Conservation (phyloP, 1,140 invertebrate species). For the Drosophila kurseongensis region DNA sequence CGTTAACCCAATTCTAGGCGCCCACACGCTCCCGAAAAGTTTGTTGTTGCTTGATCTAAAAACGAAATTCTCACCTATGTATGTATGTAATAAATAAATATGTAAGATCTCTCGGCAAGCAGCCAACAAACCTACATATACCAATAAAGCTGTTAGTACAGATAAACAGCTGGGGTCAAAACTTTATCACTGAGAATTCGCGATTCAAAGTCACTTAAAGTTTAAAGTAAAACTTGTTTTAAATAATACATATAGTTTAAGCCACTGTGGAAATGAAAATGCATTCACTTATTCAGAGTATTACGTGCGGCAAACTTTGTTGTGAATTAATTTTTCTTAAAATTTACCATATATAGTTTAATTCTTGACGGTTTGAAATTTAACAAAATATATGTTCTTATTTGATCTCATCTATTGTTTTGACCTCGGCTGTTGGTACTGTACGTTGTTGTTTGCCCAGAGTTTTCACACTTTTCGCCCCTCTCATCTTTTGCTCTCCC, state of each 20-base stretch:
- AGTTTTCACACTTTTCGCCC: conserved; percentile 56
- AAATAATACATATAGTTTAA: too few relatives aligned
- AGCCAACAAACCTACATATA: conserved; percentile 60
- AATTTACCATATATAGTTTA: too few relatives aligned
- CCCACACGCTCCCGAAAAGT: conserved; percentile 59
- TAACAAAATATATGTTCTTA: neutral
- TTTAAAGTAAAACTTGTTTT: too few relatives aligned
- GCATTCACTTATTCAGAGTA: too few relatives aligned
- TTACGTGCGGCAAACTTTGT: too few relatives aligned
- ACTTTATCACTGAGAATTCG: neutral
- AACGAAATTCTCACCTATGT: conserved; percentile 62
- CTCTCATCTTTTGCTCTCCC: conserved; percentile 12
- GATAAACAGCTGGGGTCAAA: conserved; percentile 17
- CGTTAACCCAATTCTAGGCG: conserved; percentile 71
- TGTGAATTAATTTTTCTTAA: too few relatives aligned
- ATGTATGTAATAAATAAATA: neutral
- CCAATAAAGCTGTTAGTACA: conserved; percentile 16
- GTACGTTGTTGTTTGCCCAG: conserved; percentile 52
- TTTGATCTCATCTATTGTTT: neutral
- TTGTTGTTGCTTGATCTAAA: conserved; percentile 55
- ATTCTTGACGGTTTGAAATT: too few relatives aligned
- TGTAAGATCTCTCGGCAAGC: conserved; percentile 42
- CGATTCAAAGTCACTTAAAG: neutral
- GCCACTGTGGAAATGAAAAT: too few relatives aligned
- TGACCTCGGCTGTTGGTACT: conserved; percentile 12